phyloP scores from a whole-genome alignment of 1,140 invertebrate genomes.

The Drosophila busckii region DNA sequence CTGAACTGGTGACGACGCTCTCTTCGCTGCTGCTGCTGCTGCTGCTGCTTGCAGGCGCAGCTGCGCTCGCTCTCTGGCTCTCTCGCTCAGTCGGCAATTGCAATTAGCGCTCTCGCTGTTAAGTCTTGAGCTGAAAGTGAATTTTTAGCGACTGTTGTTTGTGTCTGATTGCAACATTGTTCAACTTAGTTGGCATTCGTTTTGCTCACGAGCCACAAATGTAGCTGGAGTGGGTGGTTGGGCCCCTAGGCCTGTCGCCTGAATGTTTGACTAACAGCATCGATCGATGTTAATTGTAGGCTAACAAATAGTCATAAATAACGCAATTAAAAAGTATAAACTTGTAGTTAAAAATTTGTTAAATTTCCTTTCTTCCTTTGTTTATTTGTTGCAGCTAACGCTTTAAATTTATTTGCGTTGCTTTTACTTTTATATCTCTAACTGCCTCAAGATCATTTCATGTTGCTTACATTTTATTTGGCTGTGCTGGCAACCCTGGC shows the following conservation, averaged over 20 bases:
- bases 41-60: too few species aligned
- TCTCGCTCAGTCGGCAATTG: conserved; percentile 21
- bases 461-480: not conserved
- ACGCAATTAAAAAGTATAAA: too few species aligned
- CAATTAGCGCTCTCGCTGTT: conserved; percentile 41
- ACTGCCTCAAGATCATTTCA: not conserved
- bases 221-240: too few species aligned
- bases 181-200: conserved; percentile 2
- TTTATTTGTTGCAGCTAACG: too few species aligned
- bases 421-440: too few species aligned
- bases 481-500: conserved; percentile 14
- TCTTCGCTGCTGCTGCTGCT: conserved; percentile 1
- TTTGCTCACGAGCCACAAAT: too few species aligned
- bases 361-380: too few species aligned
- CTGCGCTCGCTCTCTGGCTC: conserved; percentile 5
- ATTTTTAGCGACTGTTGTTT: conserved; percentile 60
- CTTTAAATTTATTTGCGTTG: too few species aligned
- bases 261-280: conserved; percentile 32
- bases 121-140: conserved; percentile 63
- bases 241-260: too few species aligned
- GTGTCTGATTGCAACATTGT: conserved; percentile 62
- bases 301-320: conserved; percentile 5
- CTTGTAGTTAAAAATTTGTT: too few species aligned
- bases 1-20: not conserved
- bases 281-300: conserved; percentile 22